Evolutionary conservation across 2,113 vertebrate species (phyloP).

Genomic region (Gavia stellata): DNA sequence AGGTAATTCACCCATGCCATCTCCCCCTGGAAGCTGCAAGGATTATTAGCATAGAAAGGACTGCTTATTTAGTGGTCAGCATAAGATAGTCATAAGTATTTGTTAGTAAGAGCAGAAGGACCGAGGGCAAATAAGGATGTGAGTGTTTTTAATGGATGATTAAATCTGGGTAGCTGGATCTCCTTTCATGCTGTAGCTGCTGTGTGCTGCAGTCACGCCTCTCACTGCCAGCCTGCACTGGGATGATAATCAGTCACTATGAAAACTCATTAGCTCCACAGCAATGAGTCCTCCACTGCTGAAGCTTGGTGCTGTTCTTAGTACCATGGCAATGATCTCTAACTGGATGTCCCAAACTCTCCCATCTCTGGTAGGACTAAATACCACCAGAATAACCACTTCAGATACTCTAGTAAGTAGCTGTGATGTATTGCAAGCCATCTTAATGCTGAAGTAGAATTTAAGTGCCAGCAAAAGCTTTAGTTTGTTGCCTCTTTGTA

Average conservation of each 20-base stretch:
- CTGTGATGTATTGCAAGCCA: slow-evolving; percentile 2
- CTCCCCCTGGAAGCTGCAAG: background rate
- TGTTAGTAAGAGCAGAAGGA: background rate
- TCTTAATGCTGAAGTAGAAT: background rate
- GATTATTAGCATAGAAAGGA: background rate
- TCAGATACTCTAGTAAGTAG: slow-evolving; percentile 78
- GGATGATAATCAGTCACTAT: slow-evolving; percentile 72
- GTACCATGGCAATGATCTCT: slow-evolving; percentile 93
- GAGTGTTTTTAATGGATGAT: slow-evolving; percentile 15
- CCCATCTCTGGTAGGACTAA: slow-evolving; percentile 88
- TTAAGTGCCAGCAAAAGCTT: background rate
- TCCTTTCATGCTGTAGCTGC: slow-evolving; percentile 60
- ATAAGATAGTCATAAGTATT: background rate
- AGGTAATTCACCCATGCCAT: background rate
- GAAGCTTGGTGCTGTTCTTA: slow-evolving; percentile 91
- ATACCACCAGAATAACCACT: slow-evolving; percentile 74
- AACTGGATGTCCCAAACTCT: slow-evolving; percentile 98
- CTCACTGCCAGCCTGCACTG: slow-evolving; percentile 59
- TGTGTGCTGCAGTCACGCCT: slow-evolving; percentile 72
- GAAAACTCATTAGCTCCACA: slow-evolving; percentile 77
- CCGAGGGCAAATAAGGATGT: background rate
- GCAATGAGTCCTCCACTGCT: slow-evolving; percentile 88
- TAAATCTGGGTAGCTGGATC: slow-evolving; percentile 47
- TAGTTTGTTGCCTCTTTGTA: slow-evolving; percentile 14
- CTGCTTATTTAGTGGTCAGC: background rate